Conservation (phyloP, 2,113 vertebrate genomes). For the Notiomystis cincta region DNA sequence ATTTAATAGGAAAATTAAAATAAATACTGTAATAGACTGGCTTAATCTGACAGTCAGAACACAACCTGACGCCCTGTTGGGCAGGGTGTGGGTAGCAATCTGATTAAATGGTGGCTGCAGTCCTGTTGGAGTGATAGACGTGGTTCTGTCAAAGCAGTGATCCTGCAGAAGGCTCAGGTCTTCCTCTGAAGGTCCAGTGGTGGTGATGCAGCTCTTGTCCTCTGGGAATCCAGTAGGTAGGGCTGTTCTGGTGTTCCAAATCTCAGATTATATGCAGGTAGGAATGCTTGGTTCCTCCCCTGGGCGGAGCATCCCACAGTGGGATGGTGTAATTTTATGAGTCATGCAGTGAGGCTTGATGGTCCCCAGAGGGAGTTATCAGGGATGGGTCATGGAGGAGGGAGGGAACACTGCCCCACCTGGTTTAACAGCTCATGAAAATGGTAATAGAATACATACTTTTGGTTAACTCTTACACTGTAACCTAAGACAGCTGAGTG, state of each 20-base stretch:
- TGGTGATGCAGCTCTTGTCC: neutral
- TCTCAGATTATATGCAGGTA: neutral
- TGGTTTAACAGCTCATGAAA: neutral
- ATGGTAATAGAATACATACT: neutral
- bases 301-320: neutral
- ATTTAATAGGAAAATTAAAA: neutral
- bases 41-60: neutral
- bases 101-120: neutral
- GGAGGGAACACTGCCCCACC: neutral
- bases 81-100: neutral
- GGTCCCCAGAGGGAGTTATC: too few species aligned
- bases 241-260: neutral
- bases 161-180: neutral
- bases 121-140: neutral
- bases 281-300: neutral
- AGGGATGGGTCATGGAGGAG: neutral
- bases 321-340: neutral
- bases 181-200: neutral
- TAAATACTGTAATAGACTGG: neutral
- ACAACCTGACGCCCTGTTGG: neutral
- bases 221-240: neutral
- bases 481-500: neutral
- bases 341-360: neutral
- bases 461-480: neutral
- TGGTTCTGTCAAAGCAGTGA: neutral